Percentiles rank a stretch among this genome's conserved stretches.
Conservation (phyloP, 2,113 vertebrate genomes). For the Laticauda laticaudata region DNA sequence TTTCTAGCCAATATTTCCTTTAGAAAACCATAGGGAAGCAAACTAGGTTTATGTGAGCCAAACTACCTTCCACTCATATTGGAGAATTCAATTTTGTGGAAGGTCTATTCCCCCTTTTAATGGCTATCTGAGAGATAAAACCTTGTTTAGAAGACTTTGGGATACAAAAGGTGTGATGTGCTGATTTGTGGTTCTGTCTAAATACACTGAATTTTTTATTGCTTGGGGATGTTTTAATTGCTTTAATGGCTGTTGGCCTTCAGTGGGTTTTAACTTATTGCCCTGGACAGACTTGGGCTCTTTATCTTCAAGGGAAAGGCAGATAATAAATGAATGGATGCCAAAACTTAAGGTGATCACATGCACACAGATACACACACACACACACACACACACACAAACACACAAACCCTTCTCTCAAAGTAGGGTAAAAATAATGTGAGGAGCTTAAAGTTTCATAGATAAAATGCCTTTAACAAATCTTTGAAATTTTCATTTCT, state of each 20-base stretch:
- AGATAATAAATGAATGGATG: background rate
- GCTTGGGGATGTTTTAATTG: background rate
- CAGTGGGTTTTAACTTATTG: background rate
- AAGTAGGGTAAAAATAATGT: background rate
- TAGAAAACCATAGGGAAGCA: background rate
- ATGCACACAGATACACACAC: background rate
- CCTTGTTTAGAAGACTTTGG: background rate
- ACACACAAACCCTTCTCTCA: background rate
- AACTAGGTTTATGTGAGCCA: background rate
- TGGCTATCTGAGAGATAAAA: background rate
- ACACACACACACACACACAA: background rate
- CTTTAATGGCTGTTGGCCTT: background rate
- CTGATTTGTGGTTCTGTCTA: background rate
- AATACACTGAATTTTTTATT: background rate
- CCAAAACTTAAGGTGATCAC: background rate
- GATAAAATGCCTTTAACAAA: background rate
- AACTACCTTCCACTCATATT: background rate
- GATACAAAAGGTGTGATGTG: background rate
- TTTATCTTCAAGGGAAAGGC: background rate
- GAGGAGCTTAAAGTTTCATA: background rate
- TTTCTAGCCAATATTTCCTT: background rate
- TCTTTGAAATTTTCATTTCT: background rate
- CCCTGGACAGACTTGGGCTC: background rate
- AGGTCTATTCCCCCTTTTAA: background rate
- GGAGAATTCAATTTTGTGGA: background rate